Evolutionary conservation across 2,797 vertebrate genomes (phyloP).

Genomic region (Margarornis squamiger): DNA sequence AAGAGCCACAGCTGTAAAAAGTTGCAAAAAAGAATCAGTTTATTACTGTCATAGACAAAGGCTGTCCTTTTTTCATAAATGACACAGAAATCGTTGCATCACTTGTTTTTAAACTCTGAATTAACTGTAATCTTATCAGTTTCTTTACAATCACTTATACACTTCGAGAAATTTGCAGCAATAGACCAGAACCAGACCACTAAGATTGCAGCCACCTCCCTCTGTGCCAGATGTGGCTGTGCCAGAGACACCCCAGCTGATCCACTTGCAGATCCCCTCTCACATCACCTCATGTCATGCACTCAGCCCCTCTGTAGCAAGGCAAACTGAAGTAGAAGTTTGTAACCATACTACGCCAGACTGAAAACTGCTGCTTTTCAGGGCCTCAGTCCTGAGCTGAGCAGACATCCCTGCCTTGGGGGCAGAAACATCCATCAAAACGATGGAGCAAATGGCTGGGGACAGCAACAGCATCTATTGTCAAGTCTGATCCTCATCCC

Average conservation of each 20-base stretch:
- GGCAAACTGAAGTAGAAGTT: not conserved
- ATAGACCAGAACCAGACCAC: not conserved
- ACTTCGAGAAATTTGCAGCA: not conserved
- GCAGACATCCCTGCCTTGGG: not conserved
- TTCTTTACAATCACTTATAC: not conserved
- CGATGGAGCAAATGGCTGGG: not conserved
- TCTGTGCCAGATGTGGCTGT: not conserved
- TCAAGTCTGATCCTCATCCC: not conserved
- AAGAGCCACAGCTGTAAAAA: not conserved
- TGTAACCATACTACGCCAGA: not conserved
- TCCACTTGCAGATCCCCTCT: not conserved
- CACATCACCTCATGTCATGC: fast-evolving
- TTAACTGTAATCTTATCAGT: not conserved
- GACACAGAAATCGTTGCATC: not conserved
- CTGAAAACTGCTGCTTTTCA: constrained; percentile 13
- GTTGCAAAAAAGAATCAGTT: not conserved
- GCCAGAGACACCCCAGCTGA: not conserved
- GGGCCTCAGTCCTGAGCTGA: not conserved
- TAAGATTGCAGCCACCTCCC: not conserved
- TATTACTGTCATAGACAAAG: not conserved
- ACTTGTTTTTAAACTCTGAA: not conserved
- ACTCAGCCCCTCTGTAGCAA: not conserved
- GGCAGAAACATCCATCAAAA: not conserved
- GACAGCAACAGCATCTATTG: constrained; percentile 31
- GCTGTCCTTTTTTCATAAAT: not conserved